Conservation (phyloP, 2,113 vertebrate species). For the Pavo muticus region DNA sequence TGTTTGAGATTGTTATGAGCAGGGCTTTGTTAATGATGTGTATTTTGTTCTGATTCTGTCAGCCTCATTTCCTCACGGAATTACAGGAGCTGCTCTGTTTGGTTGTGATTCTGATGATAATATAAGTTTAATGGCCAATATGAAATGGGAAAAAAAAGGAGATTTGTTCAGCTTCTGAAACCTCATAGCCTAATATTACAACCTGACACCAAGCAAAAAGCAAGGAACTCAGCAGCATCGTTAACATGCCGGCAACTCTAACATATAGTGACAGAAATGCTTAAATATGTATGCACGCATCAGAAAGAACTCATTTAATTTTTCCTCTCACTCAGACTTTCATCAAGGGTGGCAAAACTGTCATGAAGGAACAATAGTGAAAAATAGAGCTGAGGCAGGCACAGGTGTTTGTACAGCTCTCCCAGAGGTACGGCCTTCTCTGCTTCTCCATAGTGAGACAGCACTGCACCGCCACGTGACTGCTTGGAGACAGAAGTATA, state of each 20-base stretch:
- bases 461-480: fast-evolving
- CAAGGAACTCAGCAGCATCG: not conserved
- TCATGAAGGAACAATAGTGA: slow-evolving; percentile 31
- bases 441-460: not conserved
- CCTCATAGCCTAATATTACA: not conserved
- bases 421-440: not conserved
- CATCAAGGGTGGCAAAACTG: slow-evolving; percentile 57
- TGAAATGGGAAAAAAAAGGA: not conserved
- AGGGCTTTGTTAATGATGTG: not conserved
- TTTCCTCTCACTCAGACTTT: slow-evolving; percentile 3
- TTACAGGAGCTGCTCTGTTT: slow-evolving; percentile 37
- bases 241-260: slow-evolving; percentile 34
- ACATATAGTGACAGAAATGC: slow-evolving; percentile 46
- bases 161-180: slow-evolving; percentile 30
- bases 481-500: not conserved
- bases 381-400: not conserved
- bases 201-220: not conserved
- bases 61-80: slow-evolving; percentile 16
- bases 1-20: not conserved
- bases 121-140: not conserved
- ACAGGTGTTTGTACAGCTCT: not conserved
- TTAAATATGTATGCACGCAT: slow-evolving; percentile 70
- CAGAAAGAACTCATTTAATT: slow-evolving; percentile 43
- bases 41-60: not conserved
- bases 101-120: not conserved